Evolutionary conservation across 2,888 invertebrate genomes (phyloP).

Genomic region (Temnothorax unifasciatus): DNA sequence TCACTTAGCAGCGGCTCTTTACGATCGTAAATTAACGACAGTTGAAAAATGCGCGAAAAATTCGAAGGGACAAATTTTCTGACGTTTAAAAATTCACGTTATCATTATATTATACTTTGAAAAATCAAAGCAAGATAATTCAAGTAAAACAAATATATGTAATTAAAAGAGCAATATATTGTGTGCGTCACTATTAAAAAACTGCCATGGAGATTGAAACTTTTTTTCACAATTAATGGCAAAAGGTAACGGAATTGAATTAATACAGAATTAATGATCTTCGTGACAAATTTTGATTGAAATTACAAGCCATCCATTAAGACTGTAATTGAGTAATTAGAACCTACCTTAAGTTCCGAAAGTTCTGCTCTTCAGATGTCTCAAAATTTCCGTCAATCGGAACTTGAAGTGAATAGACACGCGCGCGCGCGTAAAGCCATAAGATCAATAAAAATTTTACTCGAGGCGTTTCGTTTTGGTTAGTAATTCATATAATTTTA

Average conservation of each 20-base stretch:
- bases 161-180: not conserved
- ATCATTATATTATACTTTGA: not conserved
- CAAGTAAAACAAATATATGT: not conserved
- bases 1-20: not conserved
- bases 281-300: slow-evolving; percentile 8
- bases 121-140: not conserved
- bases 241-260: slow-evolving; percentile 7
- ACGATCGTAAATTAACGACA: not conserved
- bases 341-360: not conserved
- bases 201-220: slow-evolving; percentile 1
- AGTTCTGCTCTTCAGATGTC: not conserved
- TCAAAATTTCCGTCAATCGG: not conserved
- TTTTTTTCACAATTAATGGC: slow-evolving; percentile 5
- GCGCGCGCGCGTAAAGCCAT: not conserved
- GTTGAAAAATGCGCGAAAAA: not conserved
- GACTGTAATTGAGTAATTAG: slow-evolving; percentile 43
- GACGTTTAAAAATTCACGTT: not conserved
- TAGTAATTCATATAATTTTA: not conserved
- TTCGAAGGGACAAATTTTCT: not conserved
- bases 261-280: slow-evolving; percentile 33
- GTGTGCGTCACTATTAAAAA: not conserved
- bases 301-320: slow-evolving; percentile 32
- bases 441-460: not conserved
- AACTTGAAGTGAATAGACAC: not conserved
- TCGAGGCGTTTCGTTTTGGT: not conserved